Percentiles rank a stretch among this genome's conserved stretches.
phyloP scores from a whole-genome alignment of 2,888 invertebrate species.

The Yponomeuta sedellus region DNA sequence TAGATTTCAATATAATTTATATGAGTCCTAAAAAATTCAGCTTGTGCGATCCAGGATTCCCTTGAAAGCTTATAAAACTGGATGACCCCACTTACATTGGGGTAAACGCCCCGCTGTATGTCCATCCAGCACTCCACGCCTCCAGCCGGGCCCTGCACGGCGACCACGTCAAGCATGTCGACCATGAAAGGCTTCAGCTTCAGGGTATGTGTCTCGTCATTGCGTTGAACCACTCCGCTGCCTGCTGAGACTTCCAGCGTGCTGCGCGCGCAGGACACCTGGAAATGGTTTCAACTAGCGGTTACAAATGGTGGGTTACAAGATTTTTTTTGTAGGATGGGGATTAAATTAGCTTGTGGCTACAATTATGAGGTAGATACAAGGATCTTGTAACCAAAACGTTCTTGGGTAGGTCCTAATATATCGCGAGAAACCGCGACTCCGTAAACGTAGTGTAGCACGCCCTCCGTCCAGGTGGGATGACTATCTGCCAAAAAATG shows the following conservation, averaged over 20 bases:
- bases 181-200: conserved; percentile 80
- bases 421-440: no score
- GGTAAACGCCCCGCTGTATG: conserved; percentile 82
- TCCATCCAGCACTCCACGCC: conserved; percentile 87
- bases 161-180: conserved; percentile 82
- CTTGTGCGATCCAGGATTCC: no score
- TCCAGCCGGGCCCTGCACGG: conserved; percentile 79
- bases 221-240: conserved; percentile 7
- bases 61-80: not conserved
- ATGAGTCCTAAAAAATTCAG: no score
- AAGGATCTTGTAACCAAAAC: no score
- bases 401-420: no score
- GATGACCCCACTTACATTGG: conserved; percentile 70
- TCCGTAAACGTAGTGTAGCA: no score
- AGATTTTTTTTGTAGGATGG: no score
- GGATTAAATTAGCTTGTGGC: no score
- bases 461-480: no score
- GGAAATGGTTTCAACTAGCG: conserved; percentile 27
- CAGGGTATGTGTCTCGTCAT: conserved; percentile 45
- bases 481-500: no score
- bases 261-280: conserved; percentile 66
- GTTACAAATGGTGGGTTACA: conserved; percentile 41
- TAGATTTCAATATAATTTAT: no score
- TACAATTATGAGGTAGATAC: no score
- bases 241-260: conserved; percentile 50